A percentile compares a stretch with the other conserved stretches of the same genome.
These are phyloP conservation scores for Ptycholaimellus sp. DNA, from an alignment of 2,888 invertebrate species.

Conservation along the genomic window DNA sequence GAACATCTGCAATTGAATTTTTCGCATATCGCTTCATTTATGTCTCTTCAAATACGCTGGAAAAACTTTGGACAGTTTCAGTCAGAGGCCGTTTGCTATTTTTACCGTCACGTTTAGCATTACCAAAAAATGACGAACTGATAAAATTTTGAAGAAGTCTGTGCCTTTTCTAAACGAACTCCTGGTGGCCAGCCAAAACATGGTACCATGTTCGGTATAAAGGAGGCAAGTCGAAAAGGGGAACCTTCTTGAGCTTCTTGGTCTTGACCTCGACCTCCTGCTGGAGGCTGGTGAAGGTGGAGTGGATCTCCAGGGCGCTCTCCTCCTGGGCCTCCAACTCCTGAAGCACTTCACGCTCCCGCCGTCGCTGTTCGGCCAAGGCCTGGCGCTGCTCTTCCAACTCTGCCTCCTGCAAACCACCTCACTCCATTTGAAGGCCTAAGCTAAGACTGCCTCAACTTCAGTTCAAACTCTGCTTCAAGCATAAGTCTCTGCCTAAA, in stretches of 20 bases:
- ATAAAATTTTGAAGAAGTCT: too few relatives aligned
- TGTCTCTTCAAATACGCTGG: too few relatives aligned
- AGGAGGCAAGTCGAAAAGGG: too few relatives aligned
- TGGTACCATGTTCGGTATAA: too few relatives aligned
- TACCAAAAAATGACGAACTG: too few relatives aligned
- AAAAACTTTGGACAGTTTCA: too few relatives aligned
- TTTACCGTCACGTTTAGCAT: too few relatives aligned
- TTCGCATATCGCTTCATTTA: too few relatives aligned
- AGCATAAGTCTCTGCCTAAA: slow-evolving; percentile 39
- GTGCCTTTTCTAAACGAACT: too few relatives aligned
- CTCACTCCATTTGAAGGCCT: background rate
- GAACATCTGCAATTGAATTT: slow-evolving; percentile 37
- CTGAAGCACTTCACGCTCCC: slow-evolving; percentile 71
- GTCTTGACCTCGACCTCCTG: slow-evolving; percentile 92
- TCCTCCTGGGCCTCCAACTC: slow-evolving; percentile 77
- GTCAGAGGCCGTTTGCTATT: too few relatives aligned
- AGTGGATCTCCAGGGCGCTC: slow-evolving; percentile 61
- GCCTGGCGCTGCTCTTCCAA: slow-evolving; percentile 59
- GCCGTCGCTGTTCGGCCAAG: slow-evolving; percentile 51
- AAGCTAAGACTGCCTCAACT: background rate
- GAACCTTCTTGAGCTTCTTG: slow-evolving; percentile 59
- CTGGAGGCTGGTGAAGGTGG: slow-evolving; percentile 67
- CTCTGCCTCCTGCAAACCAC: slow-evolving; percentile 40
- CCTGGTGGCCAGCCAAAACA: too few relatives aligned
- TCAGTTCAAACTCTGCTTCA: background rate